Evolutionary conservation across 2,888 invertebrate genomes (phyloP), one percentile per base, ranked within the genome.

Genomic region (Mythimna loreyi): DNA sequence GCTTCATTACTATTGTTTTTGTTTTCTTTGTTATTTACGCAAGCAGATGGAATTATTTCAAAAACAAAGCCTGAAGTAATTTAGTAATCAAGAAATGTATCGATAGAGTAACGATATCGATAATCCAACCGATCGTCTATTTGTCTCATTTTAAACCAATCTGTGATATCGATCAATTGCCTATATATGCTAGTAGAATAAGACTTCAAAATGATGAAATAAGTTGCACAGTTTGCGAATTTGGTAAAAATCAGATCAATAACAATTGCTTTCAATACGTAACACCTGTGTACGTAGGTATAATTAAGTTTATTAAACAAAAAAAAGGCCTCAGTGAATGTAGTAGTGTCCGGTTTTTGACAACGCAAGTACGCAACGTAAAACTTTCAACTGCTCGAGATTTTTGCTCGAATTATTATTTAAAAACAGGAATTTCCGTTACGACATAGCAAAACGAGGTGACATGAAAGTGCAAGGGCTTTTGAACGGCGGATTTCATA

Each of bases 381-480:
- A 73, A 72, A 87, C 85, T 87, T 86, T 87, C 85, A 73, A 86
- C 66, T 72, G 72, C 71, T 81, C 67, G 82, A 83, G 77, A 82
- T 82, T 84, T 83, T 70, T 56, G 67, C 58, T 73, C 71, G 67
- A 67, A 69, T 80, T 80, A 79, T 85, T 79, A 76, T 67, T 78
- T 67, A 43, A 83, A 86, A 85, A 85, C 79, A 72, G 72, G 71
- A 85, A 85, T 86, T 45, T 78, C 30, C 40, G 72, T 90, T 90
- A 78, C 83, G 86, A 83, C 85, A 89, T 81, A 77, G 57, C 62
- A 63, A 59, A 86, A 82, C 77, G 82, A 83, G 83, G 84, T 84
- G 86, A 87, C 83, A 82, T 78, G 75, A 82, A 82, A 87, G 87
- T 84, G 75, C 86, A 88, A 89, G 86, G 88, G 86, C 86, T 86